Evolutionary conservation across 2,113 vertebrate genomes (phyloP).

Genomic region (Emydocephalus ijimae): DNA sequence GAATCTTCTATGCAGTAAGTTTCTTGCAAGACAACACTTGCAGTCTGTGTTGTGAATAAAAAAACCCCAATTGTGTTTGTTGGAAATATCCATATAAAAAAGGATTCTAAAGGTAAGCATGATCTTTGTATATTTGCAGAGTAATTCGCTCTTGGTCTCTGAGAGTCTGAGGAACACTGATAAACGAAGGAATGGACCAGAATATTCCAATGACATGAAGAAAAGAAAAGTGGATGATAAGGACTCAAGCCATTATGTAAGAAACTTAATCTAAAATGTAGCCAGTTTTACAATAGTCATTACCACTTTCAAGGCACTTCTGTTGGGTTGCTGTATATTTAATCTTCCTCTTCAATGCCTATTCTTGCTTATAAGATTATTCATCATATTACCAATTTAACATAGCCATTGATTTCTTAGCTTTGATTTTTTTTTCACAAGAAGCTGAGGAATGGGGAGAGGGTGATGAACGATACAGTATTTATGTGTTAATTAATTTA

Average conservation of each 20-base stretch:
- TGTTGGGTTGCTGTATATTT: not conserved
- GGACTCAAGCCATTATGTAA: conserved; percentile 84
- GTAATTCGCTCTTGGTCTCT: conserved; percentile 78
- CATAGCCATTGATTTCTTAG: not conserved
- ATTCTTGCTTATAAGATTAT: not conserved
- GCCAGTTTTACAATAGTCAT: not conserved
- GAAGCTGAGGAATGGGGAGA: not conserved
- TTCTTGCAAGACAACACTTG: not conserved
- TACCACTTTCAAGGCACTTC: not conserved
- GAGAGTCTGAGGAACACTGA: conserved; percentile 77
- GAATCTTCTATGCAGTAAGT: not conserved
- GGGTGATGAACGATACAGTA: not conserved
- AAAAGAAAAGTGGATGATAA: conserved; percentile 86
- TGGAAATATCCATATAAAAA: not conserved
- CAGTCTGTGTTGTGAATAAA: not conserved
- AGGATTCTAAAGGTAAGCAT: conserved; percentile 43
- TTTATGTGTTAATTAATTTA: not conserved
- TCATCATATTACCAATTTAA: not conserved
- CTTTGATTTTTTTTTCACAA: not conserved
- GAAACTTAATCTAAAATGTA: conserved; percentile 48
- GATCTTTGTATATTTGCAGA: conserved; percentile 70
- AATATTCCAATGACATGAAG: conserved; percentile 81
- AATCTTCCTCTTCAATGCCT: not conserved
- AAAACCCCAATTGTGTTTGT: not conserved
- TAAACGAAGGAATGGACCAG: conserved; percentile 82